A percentile compares a stretch with the other conserved stretches of the same genome.
These are phyloP conservation scores for Chrysotoxum bicinctum DNA, from an alignment of 2,888 invertebrate species.

Conservation along the genomic window DNA sequence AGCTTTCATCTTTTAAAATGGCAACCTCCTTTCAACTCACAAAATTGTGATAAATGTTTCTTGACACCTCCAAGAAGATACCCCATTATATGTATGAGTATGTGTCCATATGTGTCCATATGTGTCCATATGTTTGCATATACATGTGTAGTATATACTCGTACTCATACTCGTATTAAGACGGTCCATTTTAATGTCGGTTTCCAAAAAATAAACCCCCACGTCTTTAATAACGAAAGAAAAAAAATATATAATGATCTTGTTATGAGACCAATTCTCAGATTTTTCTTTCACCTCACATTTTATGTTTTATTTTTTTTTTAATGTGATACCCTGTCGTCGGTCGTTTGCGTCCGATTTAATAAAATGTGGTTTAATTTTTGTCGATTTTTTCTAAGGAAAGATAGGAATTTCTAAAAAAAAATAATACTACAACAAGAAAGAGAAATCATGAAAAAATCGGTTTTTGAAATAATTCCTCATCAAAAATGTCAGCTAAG, in stretches of 20 bases:
- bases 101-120: background rate
- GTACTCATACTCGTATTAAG: no score
- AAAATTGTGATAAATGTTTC: conserved; percentile 51
- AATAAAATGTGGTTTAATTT: conserved; percentile 38
- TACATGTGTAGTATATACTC: no score
- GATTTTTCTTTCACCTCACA: background rate
- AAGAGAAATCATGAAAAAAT: background rate
- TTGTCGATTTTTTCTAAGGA: background rate
- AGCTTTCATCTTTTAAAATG: conserved; percentile 44
- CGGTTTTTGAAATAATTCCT: no score
- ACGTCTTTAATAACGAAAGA: conserved; percentile 38
- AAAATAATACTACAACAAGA: background rate
- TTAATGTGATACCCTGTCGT: conserved; percentile 1
- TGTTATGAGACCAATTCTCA: conserved; percentile 27
- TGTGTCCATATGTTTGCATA: background rate
- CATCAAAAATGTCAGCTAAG: no score
- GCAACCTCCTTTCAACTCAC: conserved; percentile 29
- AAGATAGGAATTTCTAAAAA: background rate
- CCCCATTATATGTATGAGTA: background rate
- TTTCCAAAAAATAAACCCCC: conserved; percentile 43
- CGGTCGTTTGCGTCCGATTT: conserved; percentile 17
- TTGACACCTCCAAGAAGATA: conserved; percentile 50
- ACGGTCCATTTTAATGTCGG: background rate
- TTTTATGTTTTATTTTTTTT: background rate
- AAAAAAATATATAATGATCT: conserved; percentile 59